Evolutionary conservation across 2,113 vertebrate species (phyloP), one percentile per base, ranked within the genome.

Genomic region (Mormyrus iriodes): DNA sequence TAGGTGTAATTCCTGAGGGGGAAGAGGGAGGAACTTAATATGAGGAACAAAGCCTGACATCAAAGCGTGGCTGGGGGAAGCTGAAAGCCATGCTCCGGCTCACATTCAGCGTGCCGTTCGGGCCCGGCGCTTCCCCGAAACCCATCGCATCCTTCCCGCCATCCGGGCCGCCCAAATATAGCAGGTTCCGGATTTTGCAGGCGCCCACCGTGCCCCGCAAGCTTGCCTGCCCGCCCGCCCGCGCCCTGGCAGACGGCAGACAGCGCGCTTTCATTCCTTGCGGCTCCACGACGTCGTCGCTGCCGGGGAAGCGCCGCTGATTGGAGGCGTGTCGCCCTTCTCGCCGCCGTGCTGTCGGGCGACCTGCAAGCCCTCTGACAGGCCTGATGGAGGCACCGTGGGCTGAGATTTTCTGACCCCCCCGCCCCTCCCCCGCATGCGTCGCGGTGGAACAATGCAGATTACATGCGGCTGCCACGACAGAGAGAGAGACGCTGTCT

Each of bases 291-390:
- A 86, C 12, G 49, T 51, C 0, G 49, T 9, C 13, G 15, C 49
- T 27, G 83, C 42, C 83, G 31, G 12, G 31, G 85, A 53, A 51
- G 19, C 51, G n/a, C 27, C 1, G 27, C 85, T 86, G 85, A 86
- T 86, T 86, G 85, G 85, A 35, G 35, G 51, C 5, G 49, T 21
- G n/a, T 21, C 49, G 31, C 31, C 24, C 35, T 15, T 35, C 51
- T 86, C 85, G 19, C 46, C 49, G 27, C 6, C 31, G 6, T 3
- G 49, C 13, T 49, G 48, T 39, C 85, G 19, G 51, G 51, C 85
- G 27, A 86, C 85, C 85, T 17, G 85, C 85, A 55, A 51, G 82
- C 44, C 82, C 85, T 19, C 48, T 86, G 85, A 31, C 85, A 55
- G 85, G n/a, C 48, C 49, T 86, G 85, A 35, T 86, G 48, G 85